phyloP scores from a whole-genome alignment of 1,140 invertebrate genomes.

The Cotesia typhae region DNA sequence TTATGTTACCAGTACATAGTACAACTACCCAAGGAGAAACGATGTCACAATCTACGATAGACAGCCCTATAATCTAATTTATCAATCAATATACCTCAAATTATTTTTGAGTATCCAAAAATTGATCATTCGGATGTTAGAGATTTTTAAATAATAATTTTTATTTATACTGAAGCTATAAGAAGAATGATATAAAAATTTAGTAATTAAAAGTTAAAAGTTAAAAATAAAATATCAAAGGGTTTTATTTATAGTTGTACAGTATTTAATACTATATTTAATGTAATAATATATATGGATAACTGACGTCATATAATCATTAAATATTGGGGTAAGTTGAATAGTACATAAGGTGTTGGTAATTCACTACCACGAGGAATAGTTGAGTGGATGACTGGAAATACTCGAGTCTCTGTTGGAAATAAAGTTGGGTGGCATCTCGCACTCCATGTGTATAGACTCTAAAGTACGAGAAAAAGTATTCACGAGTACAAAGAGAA shows the following conservation, averaged over 20 bases:
- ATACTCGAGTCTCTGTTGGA: constrained; percentile 40
- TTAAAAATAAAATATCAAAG: too few species aligned
- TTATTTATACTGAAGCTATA: too few species aligned
- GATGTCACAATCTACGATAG: constrained; percentile 44
- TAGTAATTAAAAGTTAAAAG: too few species aligned
- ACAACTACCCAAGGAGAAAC: constrained; percentile 14
- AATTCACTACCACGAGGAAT: constrained; percentile 32
- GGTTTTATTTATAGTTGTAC: too few species aligned
- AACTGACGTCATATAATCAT: constrained; percentile 31
- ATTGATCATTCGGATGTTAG: not conserved
- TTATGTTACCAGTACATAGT: not conserved
- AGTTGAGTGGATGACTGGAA: constrained; percentile 42
- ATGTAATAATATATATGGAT: constrained; percentile 9
- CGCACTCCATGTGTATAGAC: not conserved
- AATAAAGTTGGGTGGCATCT: constrained; percentile 36
- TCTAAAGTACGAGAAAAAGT: not conserved
- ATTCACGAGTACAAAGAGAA: not conserved
- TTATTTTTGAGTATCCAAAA: not conserved
- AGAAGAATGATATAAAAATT: too few species aligned
- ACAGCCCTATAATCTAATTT: constrained; percentile 12
- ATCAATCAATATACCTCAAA: constrained; percentile 16
- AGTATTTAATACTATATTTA: not conserved
- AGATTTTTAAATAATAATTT: too few species aligned
- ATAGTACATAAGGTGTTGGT: constrained; percentile 17
- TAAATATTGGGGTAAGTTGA: constrained; percentile 9